phyloP scores from a whole-genome alignment of 2,797 vertebrate genomes.

The Lutjanus campechanus region DNA sequence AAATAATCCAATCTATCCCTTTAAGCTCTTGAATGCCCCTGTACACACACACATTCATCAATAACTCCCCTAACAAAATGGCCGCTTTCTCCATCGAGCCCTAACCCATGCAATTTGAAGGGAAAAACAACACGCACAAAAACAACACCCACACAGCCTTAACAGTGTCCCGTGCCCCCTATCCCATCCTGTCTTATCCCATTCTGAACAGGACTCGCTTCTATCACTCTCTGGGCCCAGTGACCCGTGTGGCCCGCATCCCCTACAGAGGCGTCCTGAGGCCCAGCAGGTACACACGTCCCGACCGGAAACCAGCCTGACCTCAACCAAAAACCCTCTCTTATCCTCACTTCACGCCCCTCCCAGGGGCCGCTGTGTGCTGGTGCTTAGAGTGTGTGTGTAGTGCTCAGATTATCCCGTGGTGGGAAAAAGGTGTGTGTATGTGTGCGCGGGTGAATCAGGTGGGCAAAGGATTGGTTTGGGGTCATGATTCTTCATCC shows the following conservation, averaged over 20 bases:
- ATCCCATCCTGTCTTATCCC: conserved; percentile 79
- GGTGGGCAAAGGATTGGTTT: conserved; percentile 35
- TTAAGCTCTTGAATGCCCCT: conserved; percentile 33
- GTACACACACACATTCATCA: conserved; percentile 37
- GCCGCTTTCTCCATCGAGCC: conserved; percentile 45
- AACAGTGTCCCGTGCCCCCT: conserved; percentile 78
- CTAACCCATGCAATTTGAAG: conserved; percentile 55
- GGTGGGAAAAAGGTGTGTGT: conserved; percentile 11
- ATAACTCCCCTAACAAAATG: conserved; percentile 53
- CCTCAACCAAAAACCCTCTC: conserved; percentile 74
- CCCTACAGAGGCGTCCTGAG: conserved; percentile 97
- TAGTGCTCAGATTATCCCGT: background rate
- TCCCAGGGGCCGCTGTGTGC: conserved; percentile 65
- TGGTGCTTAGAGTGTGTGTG: conserved; percentile 46
- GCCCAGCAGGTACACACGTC: conserved; percentile 96
- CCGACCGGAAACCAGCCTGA: conserved; percentile 72
- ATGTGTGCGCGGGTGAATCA: conserved; percentile 16
- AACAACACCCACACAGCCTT: conserved; percentile 57
- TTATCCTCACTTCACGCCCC: conserved; percentile 64
- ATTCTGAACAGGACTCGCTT: conserved; percentile 98
- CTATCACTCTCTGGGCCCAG: conserved; percentile 99
- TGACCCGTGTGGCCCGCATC: conserved; percentile 98
- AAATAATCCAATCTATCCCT: too few species aligned
- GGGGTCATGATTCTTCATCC: conserved; percentile 45
- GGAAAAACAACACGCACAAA: conserved; percentile 12